phyloP scores from a whole-genome alignment of 2,113 vertebrate species.

The Centrocercus urophasianus region DNA sequence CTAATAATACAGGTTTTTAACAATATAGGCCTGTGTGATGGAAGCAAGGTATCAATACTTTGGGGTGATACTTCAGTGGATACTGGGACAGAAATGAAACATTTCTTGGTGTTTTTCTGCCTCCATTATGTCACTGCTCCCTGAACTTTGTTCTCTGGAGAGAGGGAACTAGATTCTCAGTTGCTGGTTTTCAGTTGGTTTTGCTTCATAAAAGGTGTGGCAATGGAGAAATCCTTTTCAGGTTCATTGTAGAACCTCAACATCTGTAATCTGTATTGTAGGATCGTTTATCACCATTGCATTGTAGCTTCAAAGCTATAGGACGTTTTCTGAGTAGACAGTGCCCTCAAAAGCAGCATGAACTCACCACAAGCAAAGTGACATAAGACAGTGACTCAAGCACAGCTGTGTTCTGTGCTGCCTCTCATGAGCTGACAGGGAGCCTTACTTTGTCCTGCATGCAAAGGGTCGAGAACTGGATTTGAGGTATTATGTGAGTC shows the following conservation, averaged over 20 bases:
- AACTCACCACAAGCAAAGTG: not conserved
- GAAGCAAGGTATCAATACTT: not conserved
- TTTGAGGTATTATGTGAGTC: not conserved
- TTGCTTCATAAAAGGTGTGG: not conserved
- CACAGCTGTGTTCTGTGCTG: not conserved
- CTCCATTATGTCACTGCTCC: not conserved
- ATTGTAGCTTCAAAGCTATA: not conserved
- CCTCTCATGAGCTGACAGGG: not conserved
- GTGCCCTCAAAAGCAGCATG: not conserved
- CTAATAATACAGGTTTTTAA: not conserved
- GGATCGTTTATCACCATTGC: not conserved
- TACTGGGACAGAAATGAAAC: not conserved
- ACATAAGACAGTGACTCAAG: not conserved
- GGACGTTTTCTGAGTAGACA: not conserved
- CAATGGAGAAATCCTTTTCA: not conserved
- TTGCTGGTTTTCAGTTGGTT: not conserved
- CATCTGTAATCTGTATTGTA: not conserved
- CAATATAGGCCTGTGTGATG: not conserved
- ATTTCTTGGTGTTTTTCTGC: not conserved
- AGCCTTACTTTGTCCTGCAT: not conserved
- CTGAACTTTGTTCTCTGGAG: not conserved
- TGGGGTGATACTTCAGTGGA: not conserved
- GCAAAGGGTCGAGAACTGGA: not conserved
- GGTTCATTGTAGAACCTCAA: not conserved
- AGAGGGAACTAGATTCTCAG: not conserved